Base-by-base conservation (phyloP, 2,888 invertebrate genomes). In the Malachius bipustulatus region DNA sequence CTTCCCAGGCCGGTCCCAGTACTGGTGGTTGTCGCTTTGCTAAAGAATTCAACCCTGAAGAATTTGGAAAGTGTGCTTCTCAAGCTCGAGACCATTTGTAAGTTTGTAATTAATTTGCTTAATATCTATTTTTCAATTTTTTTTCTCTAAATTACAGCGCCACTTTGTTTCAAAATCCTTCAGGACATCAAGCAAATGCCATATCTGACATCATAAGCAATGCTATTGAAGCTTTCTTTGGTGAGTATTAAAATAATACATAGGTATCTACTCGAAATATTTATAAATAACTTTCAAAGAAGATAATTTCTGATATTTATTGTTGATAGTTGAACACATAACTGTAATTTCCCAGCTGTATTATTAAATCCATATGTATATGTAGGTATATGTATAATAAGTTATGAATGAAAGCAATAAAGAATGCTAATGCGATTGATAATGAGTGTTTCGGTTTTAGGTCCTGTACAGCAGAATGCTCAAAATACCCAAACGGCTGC, bases 21-120 rank as follows among this genome's bases (percentile, higher is more conserved):
- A 11, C 8, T n/a, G 11, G 9, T 11, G 46, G 59, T 34, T 50
- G 51, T 16, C 56, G 51, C 34, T 56, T 58, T 19, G 41, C 55
- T 4, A 49, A 28, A 4, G 43, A 36, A 26, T 34, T 19, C 24
- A 19, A 34, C 10, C 9, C 6, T n/a, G 12, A 10, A 10, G 12
- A 28, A n/a, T 8, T 28, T 4, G 29, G 4, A 27, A 34, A 13
- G 15, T 30, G 26, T 13, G 39, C 34, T 14, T 35, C 34, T 10
- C 31, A 39, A 30, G 43, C 43, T 9, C 32, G 33, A 32, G 36
- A 43, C 24, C 39, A 39, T 35, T 33, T 43, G 43, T 43, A 38
- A 15, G 38, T 33, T 16, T n/a, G 8, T 4, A n/a, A 2, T 24
- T 15, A 28, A 3, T 0, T 4, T 19, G 6, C 27, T 35, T 3